These are phyloP conservation scores for Cardiocondyla obscurior DNA, from an alignment of 1,140 invertebrate genomes.

Conservation along the genomic window DNA sequence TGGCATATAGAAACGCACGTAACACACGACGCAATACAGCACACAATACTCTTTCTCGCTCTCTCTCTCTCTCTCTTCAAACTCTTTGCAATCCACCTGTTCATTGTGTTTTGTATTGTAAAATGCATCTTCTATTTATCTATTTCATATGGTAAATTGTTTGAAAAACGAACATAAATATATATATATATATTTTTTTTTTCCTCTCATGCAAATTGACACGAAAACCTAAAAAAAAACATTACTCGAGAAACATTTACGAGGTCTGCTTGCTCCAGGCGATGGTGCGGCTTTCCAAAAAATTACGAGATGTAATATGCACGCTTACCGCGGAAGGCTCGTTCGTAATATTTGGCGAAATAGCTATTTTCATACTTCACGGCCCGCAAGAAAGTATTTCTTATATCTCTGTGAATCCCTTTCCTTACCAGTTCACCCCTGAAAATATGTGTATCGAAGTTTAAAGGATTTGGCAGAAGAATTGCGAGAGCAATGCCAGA, in stretches of 20 bases:
- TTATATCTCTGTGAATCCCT: neutral
- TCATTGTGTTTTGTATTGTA: neutral
- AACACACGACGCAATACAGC: neutral
- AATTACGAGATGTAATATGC: neutral
- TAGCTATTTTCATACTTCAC: neutral
- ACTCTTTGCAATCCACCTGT: neutral
- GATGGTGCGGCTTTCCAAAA: neutral
- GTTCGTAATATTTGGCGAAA: neutral
- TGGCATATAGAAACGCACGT: neutral
- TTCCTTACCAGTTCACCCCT: neutral
- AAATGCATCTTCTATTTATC: neutral
- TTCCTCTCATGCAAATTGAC: neutral
- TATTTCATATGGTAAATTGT: constrained; percentile 9
- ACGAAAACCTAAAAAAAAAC: neutral
- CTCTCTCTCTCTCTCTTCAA: too few species aligned
- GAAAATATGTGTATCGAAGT: constrained; percentile 30
- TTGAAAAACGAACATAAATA: neutral
- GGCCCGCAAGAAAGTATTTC: neutral
- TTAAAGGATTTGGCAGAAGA: constrained; percentile 18
- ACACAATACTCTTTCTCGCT: neutral
- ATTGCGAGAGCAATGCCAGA: constrained; percentile 38
- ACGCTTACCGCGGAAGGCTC: neutral
- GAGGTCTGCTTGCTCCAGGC: neutral
- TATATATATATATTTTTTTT: neutral
- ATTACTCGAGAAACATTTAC: too few species aligned